Evolutionary conservation across 2,888 invertebrate genomes (phyloP).

Genomic region (Desoria tigrina): DNA sequence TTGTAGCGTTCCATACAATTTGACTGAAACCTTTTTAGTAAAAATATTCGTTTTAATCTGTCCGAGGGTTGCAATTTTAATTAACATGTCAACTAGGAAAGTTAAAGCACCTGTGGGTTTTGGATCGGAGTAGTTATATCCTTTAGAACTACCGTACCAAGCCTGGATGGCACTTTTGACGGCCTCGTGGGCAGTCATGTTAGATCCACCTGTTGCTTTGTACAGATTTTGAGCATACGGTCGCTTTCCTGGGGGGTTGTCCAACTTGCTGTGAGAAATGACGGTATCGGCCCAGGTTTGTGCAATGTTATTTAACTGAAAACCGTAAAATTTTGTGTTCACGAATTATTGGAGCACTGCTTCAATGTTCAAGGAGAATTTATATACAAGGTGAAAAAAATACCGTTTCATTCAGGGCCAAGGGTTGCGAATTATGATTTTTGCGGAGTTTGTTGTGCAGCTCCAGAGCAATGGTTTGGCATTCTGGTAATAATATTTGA

Average conservation of each 20-base stretch:
- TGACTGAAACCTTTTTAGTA: slow-evolving; percentile 24
- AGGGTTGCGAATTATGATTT: slow-evolving; percentile 34
- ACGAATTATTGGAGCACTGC: not conserved
- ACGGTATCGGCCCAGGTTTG: slow-evolving; percentile 36
- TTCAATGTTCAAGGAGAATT: not conserved
- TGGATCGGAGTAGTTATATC: slow-evolving; percentile 34
- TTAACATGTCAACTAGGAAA: not conserved
- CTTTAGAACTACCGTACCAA: slow-evolving; percentile 32
- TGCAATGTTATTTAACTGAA: slow-evolving; percentile 36
- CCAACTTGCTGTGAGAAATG: slow-evolving; percentile 24
- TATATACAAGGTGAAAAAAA: not conserved
- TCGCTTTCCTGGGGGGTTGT: slow-evolving; percentile 40
- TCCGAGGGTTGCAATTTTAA: slow-evolving; percentile 1
- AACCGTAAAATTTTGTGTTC: not conserved
- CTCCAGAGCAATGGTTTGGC: slow-evolving; percentile 31
- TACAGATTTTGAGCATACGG: slow-evolving; percentile 40
- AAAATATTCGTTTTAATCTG: too few relatives aligned
- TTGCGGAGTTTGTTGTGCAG: slow-evolving; percentile 35
- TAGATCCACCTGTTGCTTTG: slow-evolving; percentile 31
- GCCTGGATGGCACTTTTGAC: slow-evolving; percentile 35
- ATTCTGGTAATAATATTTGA: too few relatives aligned
- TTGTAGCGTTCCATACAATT: slow-evolving; percentile 38
- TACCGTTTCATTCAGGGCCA: slow-evolving; percentile 40
- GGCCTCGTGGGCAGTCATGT: slow-evolving; percentile 25
- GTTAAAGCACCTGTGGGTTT: slow-evolving; percentile 31